Percentiles rank a stretch among this genome's conserved stretches.
Conservation (phyloP, 1,140 invertebrate species). For the Cheumatopsyche charites region DNA sequence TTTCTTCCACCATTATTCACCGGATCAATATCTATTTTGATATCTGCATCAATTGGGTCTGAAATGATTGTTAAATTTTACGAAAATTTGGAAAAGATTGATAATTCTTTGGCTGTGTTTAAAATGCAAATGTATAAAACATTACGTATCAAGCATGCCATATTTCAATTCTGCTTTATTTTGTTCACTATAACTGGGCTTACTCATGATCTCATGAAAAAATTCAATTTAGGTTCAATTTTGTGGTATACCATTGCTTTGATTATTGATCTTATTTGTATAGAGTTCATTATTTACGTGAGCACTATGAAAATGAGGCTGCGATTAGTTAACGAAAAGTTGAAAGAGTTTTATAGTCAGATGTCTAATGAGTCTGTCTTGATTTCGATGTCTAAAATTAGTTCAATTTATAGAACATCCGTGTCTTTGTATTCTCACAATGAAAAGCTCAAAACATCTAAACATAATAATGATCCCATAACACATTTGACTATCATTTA, state of each 20-base stretch:
- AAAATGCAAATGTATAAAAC: background rate
- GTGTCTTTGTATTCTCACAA: background rate
- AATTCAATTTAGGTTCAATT: background rate
- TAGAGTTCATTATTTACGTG: constrained; percentile 7
- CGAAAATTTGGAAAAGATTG: constrained; percentile 14
- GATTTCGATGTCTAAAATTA: constrained; percentile 3
- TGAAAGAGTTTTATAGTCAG: constrained; percentile 8
- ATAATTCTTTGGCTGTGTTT: background rate
- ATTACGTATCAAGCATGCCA: background rate
- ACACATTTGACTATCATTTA: constrained; percentile 14
- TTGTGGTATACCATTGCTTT: constrained; percentile 3
- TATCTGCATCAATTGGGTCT: constrained; percentile 4
- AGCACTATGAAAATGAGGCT: constrained; percentile 10
- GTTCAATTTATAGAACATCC: background rate
- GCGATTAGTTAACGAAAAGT: background rate
- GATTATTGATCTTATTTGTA: constrained; percentile 4
- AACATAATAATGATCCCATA: background rate
- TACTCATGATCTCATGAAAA: background rate
- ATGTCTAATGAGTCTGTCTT: constrained; percentile 12
- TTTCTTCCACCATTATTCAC: constrained; percentile 5
- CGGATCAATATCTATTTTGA: background rate
- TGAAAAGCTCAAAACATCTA: background rate
- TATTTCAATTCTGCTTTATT: background rate
- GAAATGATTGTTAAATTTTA: constrained; percentile 22
- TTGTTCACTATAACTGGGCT: background rate